These are phyloP conservation scores for Myiagra hebetior DNA, from an alignment of 2,113 vertebrate genomes.

Conservation along the genomic window DNA sequence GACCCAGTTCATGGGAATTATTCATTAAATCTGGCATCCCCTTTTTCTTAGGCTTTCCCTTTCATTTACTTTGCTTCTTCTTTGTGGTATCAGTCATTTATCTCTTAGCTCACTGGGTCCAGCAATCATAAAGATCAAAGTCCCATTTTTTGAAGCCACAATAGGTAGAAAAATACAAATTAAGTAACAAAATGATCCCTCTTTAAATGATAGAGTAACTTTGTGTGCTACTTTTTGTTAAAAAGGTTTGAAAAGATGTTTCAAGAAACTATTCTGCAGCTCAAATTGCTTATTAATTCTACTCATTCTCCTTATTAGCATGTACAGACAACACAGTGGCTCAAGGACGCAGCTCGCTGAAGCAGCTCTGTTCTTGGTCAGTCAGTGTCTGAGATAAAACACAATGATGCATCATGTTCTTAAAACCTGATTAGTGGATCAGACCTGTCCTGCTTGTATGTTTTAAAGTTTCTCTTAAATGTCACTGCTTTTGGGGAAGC, in stretches of 20 bases:
- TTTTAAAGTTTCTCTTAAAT: neutral
- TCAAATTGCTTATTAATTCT: constrained; percentile 75
- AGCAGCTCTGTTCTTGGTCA: constrained; percentile 45
- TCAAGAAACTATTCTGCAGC: neutral
- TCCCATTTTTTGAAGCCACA: neutral
- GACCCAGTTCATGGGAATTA: neutral
- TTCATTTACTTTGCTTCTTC: neutral
- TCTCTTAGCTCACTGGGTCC: neutral
- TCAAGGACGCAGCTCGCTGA: constrained; percentile 69
- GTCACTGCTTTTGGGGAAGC: neutral
- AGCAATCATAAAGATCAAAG: neutral
- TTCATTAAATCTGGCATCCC: neutral
- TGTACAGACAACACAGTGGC: constrained; percentile 46
- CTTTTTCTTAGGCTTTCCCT: neutral
- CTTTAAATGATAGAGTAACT: neutral
- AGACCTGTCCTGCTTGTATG: neutral
- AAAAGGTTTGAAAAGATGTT: constrained; percentile 7
- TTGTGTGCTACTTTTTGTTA: neutral
- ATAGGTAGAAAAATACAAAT: neutral
- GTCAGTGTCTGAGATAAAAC: constrained; percentile 24
- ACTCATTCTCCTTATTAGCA: constrained; percentile 72
- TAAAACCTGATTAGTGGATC: neutral
- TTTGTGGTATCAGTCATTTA: neutral
- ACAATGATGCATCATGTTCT: constrained; percentile 9
- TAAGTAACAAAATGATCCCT: neutral